Conservation (phyloP, 1,140 invertebrate species). For the Cardiocondyla obscurior region DNA sequence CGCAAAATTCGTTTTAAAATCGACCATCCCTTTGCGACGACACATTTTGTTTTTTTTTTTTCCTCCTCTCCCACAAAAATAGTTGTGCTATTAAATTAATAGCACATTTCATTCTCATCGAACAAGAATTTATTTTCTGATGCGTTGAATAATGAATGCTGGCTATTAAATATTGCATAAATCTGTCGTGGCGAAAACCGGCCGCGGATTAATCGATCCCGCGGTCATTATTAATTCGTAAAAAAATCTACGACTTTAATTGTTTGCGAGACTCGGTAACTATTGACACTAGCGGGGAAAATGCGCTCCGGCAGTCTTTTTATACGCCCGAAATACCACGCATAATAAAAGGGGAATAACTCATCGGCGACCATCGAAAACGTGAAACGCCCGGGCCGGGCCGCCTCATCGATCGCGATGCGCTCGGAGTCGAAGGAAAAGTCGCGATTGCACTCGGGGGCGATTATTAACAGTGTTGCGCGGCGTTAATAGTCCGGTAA, state of each 20-base stretch:
- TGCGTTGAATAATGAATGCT: not conserved
- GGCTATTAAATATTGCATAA: not conserved
- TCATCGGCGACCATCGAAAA: slow-evolving; percentile 12
- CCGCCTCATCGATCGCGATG: slow-evolving; percentile 30
- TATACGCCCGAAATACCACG: not conserved
- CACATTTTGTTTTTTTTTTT: slow-evolving; percentile 3
- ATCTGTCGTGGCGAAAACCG: not conserved
- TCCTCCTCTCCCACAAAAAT: no score
- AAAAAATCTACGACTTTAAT: not conserved
- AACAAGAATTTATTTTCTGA: not conserved
- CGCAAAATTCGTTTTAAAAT: slow-evolving; percentile 19
- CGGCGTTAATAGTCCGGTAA: slow-evolving; percentile 57
- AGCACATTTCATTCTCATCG: not conserved
- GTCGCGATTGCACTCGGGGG: slow-evolving; percentile 32
- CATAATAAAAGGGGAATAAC: slow-evolving; percentile 27
- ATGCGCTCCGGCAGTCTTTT: not conserved
- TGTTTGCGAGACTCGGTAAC: not conserved
- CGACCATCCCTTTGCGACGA: not conserved
- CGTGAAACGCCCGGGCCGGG: not conserved
- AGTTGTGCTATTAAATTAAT: slow-evolving; percentile 5
- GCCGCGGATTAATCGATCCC: not conserved
- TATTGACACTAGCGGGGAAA: not conserved
- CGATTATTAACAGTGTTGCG: slow-evolving; percentile 56
- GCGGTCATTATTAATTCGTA: slow-evolving; percentile 2
- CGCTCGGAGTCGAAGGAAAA: not conserved